These are phyloP conservation scores for Margaritifera margaritifera DNA, from an alignment of 2,888 invertebrate species.

Conservation along the genomic window DNA sequence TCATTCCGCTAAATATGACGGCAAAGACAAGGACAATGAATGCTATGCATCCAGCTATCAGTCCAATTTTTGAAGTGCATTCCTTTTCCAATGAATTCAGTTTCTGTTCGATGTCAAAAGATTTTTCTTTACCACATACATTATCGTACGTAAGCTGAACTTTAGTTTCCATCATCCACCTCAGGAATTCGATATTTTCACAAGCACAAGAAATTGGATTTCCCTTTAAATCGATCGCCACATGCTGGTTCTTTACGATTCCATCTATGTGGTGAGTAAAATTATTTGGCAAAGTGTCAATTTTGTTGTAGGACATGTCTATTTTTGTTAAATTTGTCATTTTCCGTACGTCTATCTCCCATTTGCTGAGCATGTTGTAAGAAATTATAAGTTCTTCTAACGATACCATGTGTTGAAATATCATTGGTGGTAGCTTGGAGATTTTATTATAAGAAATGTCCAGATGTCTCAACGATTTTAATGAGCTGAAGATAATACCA, in stretches of 20 bases:
- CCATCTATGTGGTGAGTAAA: constrained; percentile 3
- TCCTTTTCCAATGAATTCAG: constrained; percentile 8
- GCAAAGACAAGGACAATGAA: constrained; percentile 9
- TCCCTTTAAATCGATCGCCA: constrained; percentile 11
- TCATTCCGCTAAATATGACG: constrained; percentile 9
- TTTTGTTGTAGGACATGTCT: constrained; percentile 18
- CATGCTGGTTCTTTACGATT: neutral
- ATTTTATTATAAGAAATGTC: constrained; percentile 22
- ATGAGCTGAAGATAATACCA: constrained; percentile 22
- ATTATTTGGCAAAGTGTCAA: constrained; percentile 5
- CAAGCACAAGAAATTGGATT: constrained; percentile 25
- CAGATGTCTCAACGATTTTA: constrained; percentile 10
- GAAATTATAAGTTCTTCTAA: constrained; percentile 15
- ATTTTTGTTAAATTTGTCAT: constrained; percentile 15
- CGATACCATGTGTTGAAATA: constrained; percentile 12
- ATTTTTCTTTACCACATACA: neutral
- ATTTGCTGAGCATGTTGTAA: constrained; percentile 16
- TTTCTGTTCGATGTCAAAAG: neutral
- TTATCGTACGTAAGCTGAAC: constrained; percentile 11
- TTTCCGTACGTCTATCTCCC: constrained; percentile 14
- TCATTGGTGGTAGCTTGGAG: constrained; percentile 11
- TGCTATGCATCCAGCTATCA: constrained; percentile 7
- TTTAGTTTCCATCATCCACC: constrained; percentile 22
- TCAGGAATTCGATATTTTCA: constrained; percentile 14
- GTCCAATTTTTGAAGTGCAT: constrained; percentile 12